phyloP scores from a whole-genome alignment of 92 coral and sea anemone genomes.

The Epizoanthus scotinus region DNA sequence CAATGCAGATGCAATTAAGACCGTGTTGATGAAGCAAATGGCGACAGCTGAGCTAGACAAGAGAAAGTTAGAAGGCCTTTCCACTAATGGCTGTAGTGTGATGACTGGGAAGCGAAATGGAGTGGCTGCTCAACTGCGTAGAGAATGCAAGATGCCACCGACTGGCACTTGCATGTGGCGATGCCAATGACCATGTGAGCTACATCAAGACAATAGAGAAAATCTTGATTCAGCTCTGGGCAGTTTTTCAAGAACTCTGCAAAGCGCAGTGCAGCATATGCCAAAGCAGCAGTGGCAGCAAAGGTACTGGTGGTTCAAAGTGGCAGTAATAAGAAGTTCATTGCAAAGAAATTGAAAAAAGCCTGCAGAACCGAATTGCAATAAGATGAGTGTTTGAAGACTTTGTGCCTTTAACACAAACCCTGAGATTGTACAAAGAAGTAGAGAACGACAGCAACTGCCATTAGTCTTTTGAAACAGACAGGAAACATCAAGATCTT shows the following conservation, averaged over 20 bases:
- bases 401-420: slow-evolving; percentile 65
- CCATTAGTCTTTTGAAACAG: no score
- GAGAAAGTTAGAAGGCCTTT: slow-evolving; percentile 35
- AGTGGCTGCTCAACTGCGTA: slow-evolving; percentile 46
- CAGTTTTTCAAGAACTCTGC: slow-evolving; percentile 69
- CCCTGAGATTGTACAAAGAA: slow-evolving; percentile 57
- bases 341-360: slow-evolving; percentile 57
- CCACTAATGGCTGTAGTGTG: slow-evolving; percentile 56
- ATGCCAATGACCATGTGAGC: slow-evolving; percentile 56
- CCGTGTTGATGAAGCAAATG: slow-evolving; percentile 37
- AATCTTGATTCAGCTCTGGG: slow-evolving; percentile 61
- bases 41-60: slow-evolving; percentile 5
- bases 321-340: slow-evolving; percentile 40
- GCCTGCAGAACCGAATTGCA: slow-evolving; percentile 69
- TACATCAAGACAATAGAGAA: slow-evolving; percentile 59
- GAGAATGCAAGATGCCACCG: slow-evolving; percentile 55
- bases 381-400: slow-evolving; percentile 72
- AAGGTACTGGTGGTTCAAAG: slow-evolving; percentile 41
- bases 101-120: slow-evolving; percentile 71
- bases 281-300: slow-evolving; percentile 60
- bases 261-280: slow-evolving; percentile 66
- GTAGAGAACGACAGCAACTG: slow-evolving; percentile 52
- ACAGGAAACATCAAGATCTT: slow-evolving; percentile 50
- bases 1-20: slow-evolving; percentile 45
- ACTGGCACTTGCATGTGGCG: slow-evolving; percentile 66